These are phyloP conservation scores for Myodes glareolus DNA, from an alignment of 2,113 vertebrate species.

Conservation along the genomic window DNA sequence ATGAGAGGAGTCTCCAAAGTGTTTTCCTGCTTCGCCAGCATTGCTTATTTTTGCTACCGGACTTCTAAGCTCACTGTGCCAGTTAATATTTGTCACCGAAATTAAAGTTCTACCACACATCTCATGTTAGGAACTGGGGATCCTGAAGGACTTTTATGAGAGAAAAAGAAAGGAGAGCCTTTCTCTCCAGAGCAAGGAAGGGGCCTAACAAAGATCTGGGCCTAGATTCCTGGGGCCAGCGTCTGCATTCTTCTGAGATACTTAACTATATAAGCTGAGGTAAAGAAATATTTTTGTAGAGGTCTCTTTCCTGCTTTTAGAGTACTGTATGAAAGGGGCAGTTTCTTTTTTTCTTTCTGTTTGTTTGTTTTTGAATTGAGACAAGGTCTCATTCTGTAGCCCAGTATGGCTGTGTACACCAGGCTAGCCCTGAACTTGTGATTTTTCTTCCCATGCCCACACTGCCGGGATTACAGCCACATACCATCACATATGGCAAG, in stretches of 20 bases:
- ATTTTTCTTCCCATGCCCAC: too few relatives aligned
- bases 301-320: background rate
- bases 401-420: background rate
- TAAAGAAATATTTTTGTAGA: background rate
- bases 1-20: background rate
- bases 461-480: background rate
- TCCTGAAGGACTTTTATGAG: background rate
- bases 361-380: background rate
- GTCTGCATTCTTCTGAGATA: background rate
- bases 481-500: background rate
- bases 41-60: background rate
- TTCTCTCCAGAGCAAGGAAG: background rate
- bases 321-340: background rate
- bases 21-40: slow-evolving; percentile 18
- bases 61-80: background rate
- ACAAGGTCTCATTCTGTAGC: background rate
- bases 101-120: background rate
- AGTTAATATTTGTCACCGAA: background rate
- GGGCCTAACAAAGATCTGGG: background rate
- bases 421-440: background rate
- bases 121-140: background rate
- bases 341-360: background rate
- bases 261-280: background rate
- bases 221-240: background rate
- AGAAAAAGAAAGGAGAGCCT: too few relatives aligned